Percentiles rank a stretch among this genome's conserved stretches.
Evolutionary conservation across 2,888 invertebrate genomes (phyloP).

Genomic region (Anticlea derivata): DNA sequence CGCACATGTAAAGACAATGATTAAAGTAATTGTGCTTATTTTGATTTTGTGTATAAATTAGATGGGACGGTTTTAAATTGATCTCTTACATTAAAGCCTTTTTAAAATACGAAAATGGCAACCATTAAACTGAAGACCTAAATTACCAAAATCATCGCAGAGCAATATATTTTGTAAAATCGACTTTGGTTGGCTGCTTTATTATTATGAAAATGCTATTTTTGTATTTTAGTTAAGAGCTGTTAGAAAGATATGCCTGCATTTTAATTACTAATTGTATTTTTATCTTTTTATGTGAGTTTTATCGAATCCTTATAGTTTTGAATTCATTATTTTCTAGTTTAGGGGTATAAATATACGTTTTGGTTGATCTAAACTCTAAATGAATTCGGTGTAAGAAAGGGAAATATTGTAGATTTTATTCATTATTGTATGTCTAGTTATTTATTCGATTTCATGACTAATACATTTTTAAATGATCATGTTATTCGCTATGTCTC

Average conservation of each 20-base stretch:
- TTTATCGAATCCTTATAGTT: constrained; percentile 9
- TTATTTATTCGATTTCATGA: constrained; percentile 13
- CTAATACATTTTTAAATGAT: background rate
- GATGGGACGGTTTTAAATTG: constrained; percentile 44
- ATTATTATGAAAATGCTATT: constrained; percentile 1
- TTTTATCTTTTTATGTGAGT: constrained; percentile 7
- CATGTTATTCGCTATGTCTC: constrained; percentile 2
- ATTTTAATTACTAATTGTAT: constrained; percentile 38
- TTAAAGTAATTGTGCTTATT: constrained; percentile 5
- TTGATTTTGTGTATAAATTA: constrained; percentile 4
- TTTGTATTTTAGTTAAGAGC: constrained; percentile 28
- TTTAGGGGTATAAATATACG: background rate
- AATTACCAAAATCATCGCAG: background rate
- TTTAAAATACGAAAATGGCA: constrained; percentile 12
- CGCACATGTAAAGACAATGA: constrained; percentile 9
- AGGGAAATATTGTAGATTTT: constrained; percentile 9
- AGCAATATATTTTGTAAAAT: background rate
- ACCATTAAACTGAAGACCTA: background rate
- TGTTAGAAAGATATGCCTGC: constrained; percentile 33
- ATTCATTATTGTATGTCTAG: constrained; percentile 8
- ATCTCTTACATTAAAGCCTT: constrained; percentile 42
- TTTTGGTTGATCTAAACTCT: constrained; percentile 12
- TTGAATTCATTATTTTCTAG: constrained; percentile 6
- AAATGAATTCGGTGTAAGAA: constrained; percentile 14
- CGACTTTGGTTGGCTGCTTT: background rate